Base-by-base conservation (phyloP, 2,113 vertebrate species). In the Dicrurus megarhynchus region DNA sequence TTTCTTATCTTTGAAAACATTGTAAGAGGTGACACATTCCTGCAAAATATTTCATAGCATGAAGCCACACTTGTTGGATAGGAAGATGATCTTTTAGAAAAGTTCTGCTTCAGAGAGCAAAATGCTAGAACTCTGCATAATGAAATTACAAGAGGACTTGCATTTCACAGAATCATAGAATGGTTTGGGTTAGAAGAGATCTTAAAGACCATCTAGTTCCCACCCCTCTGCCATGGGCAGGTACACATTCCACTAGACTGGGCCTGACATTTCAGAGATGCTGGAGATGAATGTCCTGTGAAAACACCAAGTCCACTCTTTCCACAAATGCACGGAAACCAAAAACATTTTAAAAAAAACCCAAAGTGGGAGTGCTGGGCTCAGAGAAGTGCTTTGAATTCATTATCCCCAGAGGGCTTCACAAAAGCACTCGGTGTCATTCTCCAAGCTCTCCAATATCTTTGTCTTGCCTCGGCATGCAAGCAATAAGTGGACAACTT, bases 1-100 rank as follows among this genome's bases (percentile, higher is more conserved):
- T n/a, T 82, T 78, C 44, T 83, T 87, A 39, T 74, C 84, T 95
- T 89, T 73, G 82, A 77, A 94, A 87, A 47, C 14, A 79, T 83
- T 30, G 2, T 52, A 47, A 61, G 39, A 77, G 33, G 77, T 77
- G 91, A 85, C 90, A 88, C 19, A 83, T 77, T 74, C 8, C 37
- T 41, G 42, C 11, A 73, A 90, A 90, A 59, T 55, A 74, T 67
- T 93, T 93, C 59, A 33, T 18, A 55, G 11, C 16, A 88, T 77
- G 39, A 70, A 95, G 64, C 27, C 50, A 70, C 27, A 18, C 30
- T 88, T 77, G 13, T 52, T 85, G 53, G 49, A 55, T 19, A 77
- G 41, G 24, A 89, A 73, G 44, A 27, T 61, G 28, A 9, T 87
- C 26, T 83, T 73, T 63, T 82, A 87, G 55, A 80, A 85, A 77